These are phyloP conservation scores for Stenchaetothrips biformis DNA, from an alignment of 2,888 invertebrate species.

Conservation along the genomic window DNA sequence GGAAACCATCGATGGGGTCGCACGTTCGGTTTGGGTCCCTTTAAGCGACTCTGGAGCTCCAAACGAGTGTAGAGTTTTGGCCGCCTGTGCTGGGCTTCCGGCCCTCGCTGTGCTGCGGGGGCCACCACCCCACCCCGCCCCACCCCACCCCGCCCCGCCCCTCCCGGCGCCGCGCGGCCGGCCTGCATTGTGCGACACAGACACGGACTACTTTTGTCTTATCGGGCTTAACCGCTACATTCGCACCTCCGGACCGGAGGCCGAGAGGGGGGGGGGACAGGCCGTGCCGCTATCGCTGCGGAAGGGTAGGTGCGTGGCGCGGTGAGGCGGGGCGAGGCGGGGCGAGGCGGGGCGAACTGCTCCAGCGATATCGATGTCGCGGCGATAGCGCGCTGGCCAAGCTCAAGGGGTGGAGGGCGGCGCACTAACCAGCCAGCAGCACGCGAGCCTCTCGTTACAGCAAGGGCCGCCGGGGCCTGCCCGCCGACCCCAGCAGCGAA, in stretches of 20 bases:
- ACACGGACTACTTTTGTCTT: slow-evolving; percentile 1
- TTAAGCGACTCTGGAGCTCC: too few species aligned
- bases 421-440: background rate
- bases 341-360: background rate
- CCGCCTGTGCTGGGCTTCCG: too few species aligned
- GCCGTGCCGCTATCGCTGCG: background rate
- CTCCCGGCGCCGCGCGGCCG: background rate
- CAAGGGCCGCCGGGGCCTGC: background rate
- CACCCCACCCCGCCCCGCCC: background rate
- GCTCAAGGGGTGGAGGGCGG: background rate
- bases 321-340: background rate
- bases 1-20: too few species aligned
- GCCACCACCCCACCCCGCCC: background rate
- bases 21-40: too few species aligned
- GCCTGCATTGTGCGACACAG: slow-evolving; percentile 10
- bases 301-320: background rate
- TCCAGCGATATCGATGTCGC: slow-evolving; percentile 14
- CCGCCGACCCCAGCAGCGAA: background rate
- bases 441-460: slow-evolving; percentile 10
- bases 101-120: background rate
- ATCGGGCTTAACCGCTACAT: slow-evolving; percentile 19
- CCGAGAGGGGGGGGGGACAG: too few species aligned
- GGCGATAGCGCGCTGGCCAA: background rate
- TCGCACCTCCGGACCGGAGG: background rate
- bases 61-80: too few species aligned